phyloP scores from a whole-genome alignment of 2,888 invertebrate species.

The Tubulanus polymorphus region DNA sequence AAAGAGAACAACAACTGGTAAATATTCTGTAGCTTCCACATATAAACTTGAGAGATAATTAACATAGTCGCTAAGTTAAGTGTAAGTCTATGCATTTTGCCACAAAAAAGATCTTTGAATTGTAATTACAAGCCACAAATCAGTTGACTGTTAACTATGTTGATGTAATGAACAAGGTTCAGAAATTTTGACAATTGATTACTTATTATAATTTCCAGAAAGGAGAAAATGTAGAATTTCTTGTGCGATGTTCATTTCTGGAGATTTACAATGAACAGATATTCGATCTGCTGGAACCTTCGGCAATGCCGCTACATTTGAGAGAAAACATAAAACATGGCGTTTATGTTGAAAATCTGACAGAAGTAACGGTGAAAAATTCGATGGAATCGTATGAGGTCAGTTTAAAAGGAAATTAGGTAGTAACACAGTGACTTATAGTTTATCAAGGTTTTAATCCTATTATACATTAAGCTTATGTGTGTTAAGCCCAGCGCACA shows the following conservation, averaged over 20 bases:
- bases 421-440: too few relatives aligned
- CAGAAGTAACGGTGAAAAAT: conserved; percentile 37
- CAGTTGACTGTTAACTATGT: too few relatives aligned
- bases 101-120: background rate
- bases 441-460: too few relatives aligned
- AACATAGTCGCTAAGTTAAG: too few relatives aligned
- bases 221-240: conserved; percentile 43
- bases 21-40: background rate
- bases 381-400: conserved; percentile 47
- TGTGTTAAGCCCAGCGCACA: too few relatives aligned
- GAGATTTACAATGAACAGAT: conserved; percentile 55
- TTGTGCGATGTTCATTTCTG: conserved; percentile 50
- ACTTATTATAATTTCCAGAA: conserved; percentile 28
- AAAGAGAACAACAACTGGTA: conserved; percentile 41
- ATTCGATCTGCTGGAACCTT: conserved; percentile 50
- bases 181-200: too few relatives aligned
- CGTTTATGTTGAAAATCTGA: conserved; percentile 44
- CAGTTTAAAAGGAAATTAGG: too few relatives aligned
- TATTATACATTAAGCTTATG: too few relatives aligned
- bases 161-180: too few relatives aligned
- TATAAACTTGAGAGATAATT: too few relatives aligned
- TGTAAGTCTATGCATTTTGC: background rate
- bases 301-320: conserved; percentile 34
- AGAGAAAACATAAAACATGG: conserved; percentile 48
- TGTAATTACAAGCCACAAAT: background rate